Base-by-base conservation (phyloP, 2,888 invertebrate species). In the Plusia festucae region DNA sequence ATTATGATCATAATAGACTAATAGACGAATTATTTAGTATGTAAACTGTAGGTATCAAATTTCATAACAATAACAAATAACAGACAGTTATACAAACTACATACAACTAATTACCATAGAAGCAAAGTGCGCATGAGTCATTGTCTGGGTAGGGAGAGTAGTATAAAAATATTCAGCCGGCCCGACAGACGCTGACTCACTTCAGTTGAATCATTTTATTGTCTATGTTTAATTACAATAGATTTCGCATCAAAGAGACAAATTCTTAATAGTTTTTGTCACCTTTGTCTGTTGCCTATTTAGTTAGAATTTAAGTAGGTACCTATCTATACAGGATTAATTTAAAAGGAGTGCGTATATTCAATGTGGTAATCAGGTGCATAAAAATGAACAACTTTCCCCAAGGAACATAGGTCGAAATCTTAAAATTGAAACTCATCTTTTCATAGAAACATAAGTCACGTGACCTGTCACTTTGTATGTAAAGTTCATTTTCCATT, bases 161-260 rank as follows among this genome's bases (percentile, higher is more conserved):
- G n/a, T 78, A 82, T 77, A 85, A 83, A 85, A 81, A 81, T 82
- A 83, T 82, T 79, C 70, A 70, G 22, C 65, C 27, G 64, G 67
- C 55, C 63, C 72, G 73, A 72, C 78, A 73, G 70, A 65, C 77
- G 51, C 27, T 85, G 84, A 85, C 49, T 85, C 86, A 85, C 60
- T 49, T 54, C 2, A 18, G 78, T 68, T 85, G 85, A 85, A 68
- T 85, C 84, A 85, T 70, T 70, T 69, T 76, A 82, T 82, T 81
- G 84, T 85, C 8, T 30, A 59, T 60, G 60, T 67, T 63, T 75
- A 70, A 76, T 76, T 70, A 52, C 66, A 61, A 59, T 73, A 54
- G 27, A 27, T 49, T 52, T 53, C 18, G n/a, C 52, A 20, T 30
- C 15, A 30, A 40, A 53, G 68, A 52, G 22, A 40, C 60, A 32